Base-by-base conservation (phyloP, 2,888 invertebrate genomes). In the Metopia argyrocephala region DNA sequence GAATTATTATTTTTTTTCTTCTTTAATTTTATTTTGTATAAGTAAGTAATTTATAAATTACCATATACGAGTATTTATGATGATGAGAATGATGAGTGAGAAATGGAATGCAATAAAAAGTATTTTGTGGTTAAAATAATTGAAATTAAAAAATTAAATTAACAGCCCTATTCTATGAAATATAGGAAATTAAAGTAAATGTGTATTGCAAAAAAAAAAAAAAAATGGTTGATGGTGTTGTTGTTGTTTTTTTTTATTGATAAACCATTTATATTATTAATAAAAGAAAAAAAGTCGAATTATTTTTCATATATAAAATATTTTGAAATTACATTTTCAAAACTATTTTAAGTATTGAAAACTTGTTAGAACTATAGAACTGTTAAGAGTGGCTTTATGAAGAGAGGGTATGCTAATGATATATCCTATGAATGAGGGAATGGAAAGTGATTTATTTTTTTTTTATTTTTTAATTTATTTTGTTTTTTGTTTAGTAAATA, bases 11-110 rank as follows among this genome's bases (percentile, higher is more conserved):
- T 38, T 79, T 52, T 83, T 68, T 76, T 81, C 80, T 65, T 68
- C 78, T 80, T 82, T 78, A 45, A 46, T 79, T 68, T 76, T 66
- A 70, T 75, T 85, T 70, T 83, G 66, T 76, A 68, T 66, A 50
- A 64, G 23, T 74, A 48, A 46, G 62, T 79, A 64, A 83, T 83
- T 84, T 74, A 85, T 87, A 83, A 84, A 86, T 85, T 86, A 83
- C 87, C 85, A 84, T 83, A 84, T 68, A 62, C 70, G 65, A 38
- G 6, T 9, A 38, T 9, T 69, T 45, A 71, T 9, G 28, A 59
- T 64, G n/a, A 68, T 79, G 82, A 81, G 73, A 79, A 73, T 84
- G 80, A 80, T 79, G 84, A 83, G 78, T 12, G 38, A 1, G 15
- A 15, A 38, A 38, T 38, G 38, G 31, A 12, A 12, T 31, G 12